Evolutionary conservation across 1,140 invertebrate genomes (phyloP).

Genomic region (Elysia chlorotica): DNA sequence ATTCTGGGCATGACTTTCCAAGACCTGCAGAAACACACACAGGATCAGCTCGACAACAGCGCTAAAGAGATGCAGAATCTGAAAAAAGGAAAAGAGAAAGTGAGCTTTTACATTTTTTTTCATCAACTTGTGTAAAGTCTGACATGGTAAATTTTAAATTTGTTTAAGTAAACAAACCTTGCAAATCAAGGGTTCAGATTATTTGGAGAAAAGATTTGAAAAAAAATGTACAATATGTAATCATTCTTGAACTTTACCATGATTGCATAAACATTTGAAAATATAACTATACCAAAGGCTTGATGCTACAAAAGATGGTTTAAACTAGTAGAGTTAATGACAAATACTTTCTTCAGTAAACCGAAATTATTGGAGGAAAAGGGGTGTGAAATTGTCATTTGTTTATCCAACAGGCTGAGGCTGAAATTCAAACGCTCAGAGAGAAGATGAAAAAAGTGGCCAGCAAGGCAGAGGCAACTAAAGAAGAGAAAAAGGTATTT

Average conservation of each 20-base stretch:
- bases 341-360: too few species aligned
- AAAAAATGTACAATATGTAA: not conserved
- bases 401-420: constrained; percentile 32
- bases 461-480: constrained; percentile 28
- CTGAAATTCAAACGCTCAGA: constrained; percentile 42
- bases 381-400: too few species aligned
- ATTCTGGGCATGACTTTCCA: constrained; percentile 48
- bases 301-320: too few species aligned
- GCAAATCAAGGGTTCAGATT: not conserved
- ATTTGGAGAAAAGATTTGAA: not conserved
- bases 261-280: too few species aligned
- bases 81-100: constrained; percentile 41
- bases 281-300: too few species aligned
- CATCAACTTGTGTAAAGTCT: too few species aligned
- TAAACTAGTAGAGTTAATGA: too few species aligned
- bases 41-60: constrained; percentile 47
- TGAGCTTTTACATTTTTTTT: too few species aligned
- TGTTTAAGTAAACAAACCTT: not conserved
- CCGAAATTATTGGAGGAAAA: too few species aligned
- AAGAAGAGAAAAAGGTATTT: constrained; percentile 15
- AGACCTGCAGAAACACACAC: constrained; percentile 48
- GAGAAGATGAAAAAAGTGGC: constrained; percentile 41
- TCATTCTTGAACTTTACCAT: not conserved
- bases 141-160: too few species aligned
- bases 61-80: constrained; percentile 39